Evolutionary conservation across 2,888 invertebrate species (phyloP), one percentile per base, ranked within the genome.

Genomic region (Endomychus coccineus): DNA sequence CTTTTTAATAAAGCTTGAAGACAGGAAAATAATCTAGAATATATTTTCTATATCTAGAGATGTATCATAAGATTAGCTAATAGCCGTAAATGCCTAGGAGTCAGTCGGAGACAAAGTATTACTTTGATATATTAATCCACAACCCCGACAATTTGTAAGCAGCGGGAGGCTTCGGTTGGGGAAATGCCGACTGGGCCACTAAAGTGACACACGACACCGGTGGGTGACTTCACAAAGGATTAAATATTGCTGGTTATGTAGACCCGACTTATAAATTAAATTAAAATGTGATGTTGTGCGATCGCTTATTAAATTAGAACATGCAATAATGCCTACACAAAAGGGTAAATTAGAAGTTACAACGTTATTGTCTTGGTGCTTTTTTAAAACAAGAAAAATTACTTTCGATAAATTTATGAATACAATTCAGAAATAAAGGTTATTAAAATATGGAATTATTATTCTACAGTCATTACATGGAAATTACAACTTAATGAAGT

Each of bases 221-320:
- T 44, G 50, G 54, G 52, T 46, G 47, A 50, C 50, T 50, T 48
- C 43, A 45, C 50, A 54, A 59, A 55, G 58, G 55, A 58, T 57
- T 56, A 57, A 54, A 56, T 58, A 58, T 54, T 48, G 49, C 51
- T 48, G 44, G 52, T 54, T 52, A 49, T 45, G 52, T 48, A 49
- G 51, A 50, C 49, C 39, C 44, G 49, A 56, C 55, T 54, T 58
- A 58, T 53, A 59, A 59, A 63, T 63, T 62, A 59, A 62, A 63
- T 62, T 63, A 61, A 57, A 58, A 59, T 53, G 54, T 58, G 54
- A 59, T 57, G 56, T 49, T 34, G 49, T 50, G 54, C 57, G 58
- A 59, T 60, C 55, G 50, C 51, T 62, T 61, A 62, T 62, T 62
- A 59, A 62, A 61, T 62, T 62, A 60, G 49, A 50, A 56, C 54